Conservation (phyloP, 2,113 vertebrate genomes). For the Labeo catla region DNA sequence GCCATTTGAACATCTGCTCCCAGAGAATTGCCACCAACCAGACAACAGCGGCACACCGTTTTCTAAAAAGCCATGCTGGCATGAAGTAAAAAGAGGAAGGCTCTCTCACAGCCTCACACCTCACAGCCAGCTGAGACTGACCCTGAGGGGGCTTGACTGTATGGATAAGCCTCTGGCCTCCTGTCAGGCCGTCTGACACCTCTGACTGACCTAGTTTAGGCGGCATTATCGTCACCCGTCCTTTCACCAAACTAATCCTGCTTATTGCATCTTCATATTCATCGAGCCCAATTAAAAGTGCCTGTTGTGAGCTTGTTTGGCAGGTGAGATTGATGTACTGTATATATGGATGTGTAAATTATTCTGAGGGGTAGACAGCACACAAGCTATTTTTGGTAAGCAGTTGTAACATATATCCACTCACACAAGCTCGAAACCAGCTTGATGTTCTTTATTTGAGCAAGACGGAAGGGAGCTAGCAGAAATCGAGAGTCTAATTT, state of each 20-base stretch:
- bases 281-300: constrained; percentile 20
- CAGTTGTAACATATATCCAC: not conserved
- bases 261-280: not conserved
- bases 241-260: constrained; percentile 2
- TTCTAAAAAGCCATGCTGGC: not conserved
- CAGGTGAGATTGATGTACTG: constrained; percentile 12
- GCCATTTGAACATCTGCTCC: constrained; percentile 42
- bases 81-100: not conserved
- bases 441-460: not conserved
- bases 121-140: constrained; percentile 20
- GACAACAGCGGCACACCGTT: not conserved
- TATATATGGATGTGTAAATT: constrained; percentile 28
- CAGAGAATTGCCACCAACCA: constrained; percentile 12
- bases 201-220: constrained; percentile 28
- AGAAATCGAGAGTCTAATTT: constrained; percentile 8
- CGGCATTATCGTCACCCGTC: not conserved
- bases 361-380: not conserved
- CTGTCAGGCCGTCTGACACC: constrained; percentile 27
- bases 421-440: not conserved
- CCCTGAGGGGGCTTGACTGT: constrained; percentile 15
- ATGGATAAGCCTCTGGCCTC: not conserved
- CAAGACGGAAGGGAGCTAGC: not conserved
- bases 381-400: not conserved
- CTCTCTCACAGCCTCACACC: constrained; percentile 27
- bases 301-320: constrained; percentile 23